phyloP scores from a whole-genome alignment of 2,797 vertebrate species.

The Phoebastria nigripes region DNA sequence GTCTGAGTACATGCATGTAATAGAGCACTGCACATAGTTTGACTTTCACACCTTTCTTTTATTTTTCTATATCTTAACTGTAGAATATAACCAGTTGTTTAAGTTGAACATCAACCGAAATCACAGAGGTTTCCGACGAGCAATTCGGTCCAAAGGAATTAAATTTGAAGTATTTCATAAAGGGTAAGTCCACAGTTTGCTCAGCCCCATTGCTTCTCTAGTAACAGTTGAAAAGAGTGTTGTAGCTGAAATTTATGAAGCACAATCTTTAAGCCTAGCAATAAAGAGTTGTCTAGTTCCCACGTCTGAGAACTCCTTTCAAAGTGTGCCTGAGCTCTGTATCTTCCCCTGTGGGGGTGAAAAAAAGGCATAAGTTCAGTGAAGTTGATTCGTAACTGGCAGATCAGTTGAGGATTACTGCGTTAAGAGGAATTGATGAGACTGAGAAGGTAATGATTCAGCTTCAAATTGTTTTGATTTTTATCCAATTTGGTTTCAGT shows the following conservation, averaged over 20 bases:
- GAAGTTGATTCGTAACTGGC: not conserved
- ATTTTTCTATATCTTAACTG: not conserved
- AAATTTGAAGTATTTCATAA: constrained; percentile 97
- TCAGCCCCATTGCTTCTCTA: not conserved
- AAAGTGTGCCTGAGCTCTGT: not conserved
- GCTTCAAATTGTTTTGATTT: not conserved
- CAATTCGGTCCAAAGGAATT: constrained; percentile 89
- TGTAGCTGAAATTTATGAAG: not conserved
- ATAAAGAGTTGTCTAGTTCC: not conserved
- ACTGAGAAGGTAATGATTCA: not conserved
- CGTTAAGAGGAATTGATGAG: not conserved
- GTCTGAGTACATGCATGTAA: not conserved
- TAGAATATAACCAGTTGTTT: constrained; percentile 94
- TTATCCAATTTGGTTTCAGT: not conserved
- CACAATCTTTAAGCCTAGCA: not conserved
- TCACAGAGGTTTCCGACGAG: constrained; percentile 89
- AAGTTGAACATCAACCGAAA: constrained; percentile 92
- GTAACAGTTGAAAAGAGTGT: not conserved
- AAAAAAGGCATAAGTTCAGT: not conserved
- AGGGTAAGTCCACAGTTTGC: constrained; percentile 78
- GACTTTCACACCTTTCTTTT: not conserved
- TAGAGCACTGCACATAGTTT: not conserved
- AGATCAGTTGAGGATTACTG: not conserved
- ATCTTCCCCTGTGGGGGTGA: not conserved
- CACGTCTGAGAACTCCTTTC: not conserved